phyloP scores from a whole-genome alignment of 1,140 invertebrate genomes.

The Eumeta japonica region DNA sequence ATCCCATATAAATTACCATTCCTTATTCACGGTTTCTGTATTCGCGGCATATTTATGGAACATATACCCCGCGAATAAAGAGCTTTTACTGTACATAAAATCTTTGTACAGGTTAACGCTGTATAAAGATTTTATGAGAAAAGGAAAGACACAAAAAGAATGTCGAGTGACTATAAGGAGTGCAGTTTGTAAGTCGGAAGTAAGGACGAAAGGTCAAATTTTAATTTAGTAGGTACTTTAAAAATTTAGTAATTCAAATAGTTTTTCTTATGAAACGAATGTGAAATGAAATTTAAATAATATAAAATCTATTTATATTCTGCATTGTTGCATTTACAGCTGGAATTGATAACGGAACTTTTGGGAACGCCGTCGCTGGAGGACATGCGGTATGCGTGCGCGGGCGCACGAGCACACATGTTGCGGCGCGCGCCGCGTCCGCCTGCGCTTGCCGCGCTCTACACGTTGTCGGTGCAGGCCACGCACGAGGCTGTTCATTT shows the following conservation, averaged over 20 bases:
- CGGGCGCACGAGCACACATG: slow-evolving; percentile 93
- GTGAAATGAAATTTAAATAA: background rate
- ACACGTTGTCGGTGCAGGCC: slow-evolving; percentile 83
- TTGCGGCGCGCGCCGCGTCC: slow-evolving; percentile 84
- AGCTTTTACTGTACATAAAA: too few relatives aligned
- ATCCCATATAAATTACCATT: too few relatives aligned
- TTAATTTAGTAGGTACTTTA: background rate
- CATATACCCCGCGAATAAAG: too few relatives aligned
- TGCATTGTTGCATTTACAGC: slow-evolving; percentile 59
- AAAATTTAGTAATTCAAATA: background rate
- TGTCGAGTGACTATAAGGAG: too few relatives aligned
- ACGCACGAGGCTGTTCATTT: slow-evolving; percentile 97
- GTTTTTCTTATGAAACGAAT: background rate
- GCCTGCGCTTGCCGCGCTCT: slow-evolving; percentile 89
- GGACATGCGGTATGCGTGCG: slow-evolving; percentile 95
- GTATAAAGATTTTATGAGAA: too few relatives aligned
- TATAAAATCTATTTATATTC: background rate
- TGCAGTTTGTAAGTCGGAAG: too few relatives aligned
- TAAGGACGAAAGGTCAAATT: background rate
- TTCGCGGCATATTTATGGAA: too few relatives aligned
- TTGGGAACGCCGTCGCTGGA: slow-evolving; percentile 94
- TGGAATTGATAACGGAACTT: slow-evolving; percentile 96
- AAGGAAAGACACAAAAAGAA: too few relatives aligned
- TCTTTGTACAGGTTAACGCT: too few relatives aligned
- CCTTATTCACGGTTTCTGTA: too few relatives aligned